phyloP scores from a whole-genome alignment of 2,113 vertebrate genomes.

The Rattus norvegicus region DNA sequence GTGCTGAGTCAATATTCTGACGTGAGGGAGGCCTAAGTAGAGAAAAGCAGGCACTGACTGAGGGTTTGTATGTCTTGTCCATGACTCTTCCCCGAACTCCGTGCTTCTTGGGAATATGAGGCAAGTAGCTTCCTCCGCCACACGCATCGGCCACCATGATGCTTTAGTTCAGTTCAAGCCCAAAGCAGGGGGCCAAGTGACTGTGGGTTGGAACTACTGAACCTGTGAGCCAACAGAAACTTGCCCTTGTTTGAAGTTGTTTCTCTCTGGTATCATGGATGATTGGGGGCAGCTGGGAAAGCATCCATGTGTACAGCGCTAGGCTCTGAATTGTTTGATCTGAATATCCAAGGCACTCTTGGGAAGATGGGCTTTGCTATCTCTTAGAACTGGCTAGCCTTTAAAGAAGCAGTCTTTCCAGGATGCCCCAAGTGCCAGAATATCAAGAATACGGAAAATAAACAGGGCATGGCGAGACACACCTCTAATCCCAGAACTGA shows the following conservation, averaged over 20 bases:
- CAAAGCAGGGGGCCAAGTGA: background rate
- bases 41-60: too few species aligned
- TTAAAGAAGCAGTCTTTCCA: background rate
- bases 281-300: background rate
- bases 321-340: background rate
- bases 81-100: background rate
- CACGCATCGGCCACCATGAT: background rate
- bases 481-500: background rate
- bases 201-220: background rate
- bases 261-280: background rate
- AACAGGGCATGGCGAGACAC: background rate
- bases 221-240: background rate
- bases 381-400: background rate
- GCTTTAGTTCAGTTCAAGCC: background rate
- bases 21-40: background rate
- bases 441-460: slow-evolving; percentile 38
- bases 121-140: background rate
- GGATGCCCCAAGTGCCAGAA: background rate
- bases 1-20: background rate
- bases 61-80: background rate
- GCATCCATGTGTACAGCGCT: background rate
- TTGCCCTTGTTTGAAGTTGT: background rate
- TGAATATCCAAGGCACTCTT: background rate
- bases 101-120: background rate
- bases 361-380: background rate